Conservation (phyloP, 2,113 vertebrate genomes). For the Ctenomys sociabilis region DNA sequence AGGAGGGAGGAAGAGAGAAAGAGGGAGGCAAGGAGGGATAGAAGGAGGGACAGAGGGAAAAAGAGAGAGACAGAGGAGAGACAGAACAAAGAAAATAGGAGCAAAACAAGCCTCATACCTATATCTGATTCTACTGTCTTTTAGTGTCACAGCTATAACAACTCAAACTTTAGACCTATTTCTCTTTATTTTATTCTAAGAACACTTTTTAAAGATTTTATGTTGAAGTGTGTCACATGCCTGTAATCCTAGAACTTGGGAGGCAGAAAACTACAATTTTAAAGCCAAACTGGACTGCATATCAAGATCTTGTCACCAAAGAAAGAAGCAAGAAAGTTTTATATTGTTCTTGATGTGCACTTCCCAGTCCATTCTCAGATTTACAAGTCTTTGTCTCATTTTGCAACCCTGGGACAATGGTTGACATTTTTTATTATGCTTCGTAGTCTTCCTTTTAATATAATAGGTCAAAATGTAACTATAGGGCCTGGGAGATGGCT, state of each 20-base stretch:
- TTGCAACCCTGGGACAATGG: background rate
- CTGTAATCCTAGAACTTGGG: background rate
- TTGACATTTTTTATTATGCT: background rate
- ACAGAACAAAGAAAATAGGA: background rate
- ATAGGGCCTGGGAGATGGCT: too few species aligned
- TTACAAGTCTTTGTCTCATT: background rate
- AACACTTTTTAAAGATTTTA: background rate
- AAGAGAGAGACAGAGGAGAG: too few species aligned
- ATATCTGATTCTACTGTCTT: background rate
- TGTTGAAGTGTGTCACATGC: background rate
- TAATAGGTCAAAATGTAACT: background rate
- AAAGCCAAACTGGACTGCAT: background rate
- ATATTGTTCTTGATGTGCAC: background rate
- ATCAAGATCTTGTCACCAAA: background rate
- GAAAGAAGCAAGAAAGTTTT: background rate
- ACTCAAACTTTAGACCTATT: background rate
- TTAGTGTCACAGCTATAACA: background rate
- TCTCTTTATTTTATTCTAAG: constrained; percentile 3
- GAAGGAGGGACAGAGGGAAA: too few species aligned
- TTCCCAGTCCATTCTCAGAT: background rate
- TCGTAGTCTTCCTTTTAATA: background rate
- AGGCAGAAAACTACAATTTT: background rate
- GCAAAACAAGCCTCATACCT: background rate
- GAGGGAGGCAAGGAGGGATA: too few species aligned
- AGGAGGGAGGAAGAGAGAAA: too few species aligned